Conservation (phyloP, 1,140 invertebrate genomes). For the Drosophila jambulina region DNA sequence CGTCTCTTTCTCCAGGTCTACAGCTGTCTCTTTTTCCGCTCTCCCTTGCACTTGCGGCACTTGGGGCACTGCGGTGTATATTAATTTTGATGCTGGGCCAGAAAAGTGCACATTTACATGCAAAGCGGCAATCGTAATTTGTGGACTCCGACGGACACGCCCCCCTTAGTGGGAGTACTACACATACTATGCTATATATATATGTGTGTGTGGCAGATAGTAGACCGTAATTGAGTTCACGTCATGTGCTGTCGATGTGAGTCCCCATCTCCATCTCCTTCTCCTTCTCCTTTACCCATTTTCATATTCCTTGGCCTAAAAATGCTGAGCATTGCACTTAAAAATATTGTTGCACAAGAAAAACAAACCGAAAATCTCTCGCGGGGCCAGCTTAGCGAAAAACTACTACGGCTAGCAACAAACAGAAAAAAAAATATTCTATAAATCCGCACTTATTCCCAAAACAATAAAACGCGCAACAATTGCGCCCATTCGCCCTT, state of each 20-base stretch:
- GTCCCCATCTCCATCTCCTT: neutral
- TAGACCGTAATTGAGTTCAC: slow-evolving; percentile 70
- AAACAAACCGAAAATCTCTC: slow-evolving; percentile 31
- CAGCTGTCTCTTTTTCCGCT: slow-evolving; percentile 19
- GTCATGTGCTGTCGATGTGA: slow-evolving; percentile 58
- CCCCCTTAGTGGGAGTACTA: slow-evolving; percentile 29
- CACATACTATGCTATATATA: neutral
- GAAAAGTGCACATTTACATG: slow-evolving; percentile 80
- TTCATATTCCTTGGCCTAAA: slow-evolving; percentile 23
- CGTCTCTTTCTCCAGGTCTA: slow-evolving; percentile 7
- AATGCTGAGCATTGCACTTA: slow-evolving; percentile 44
- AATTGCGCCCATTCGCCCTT: slow-evolving; percentile 74
- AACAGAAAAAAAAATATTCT: slow-evolving; percentile 61
- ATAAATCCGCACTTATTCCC: slow-evolving; percentile 82
- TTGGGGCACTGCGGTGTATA: slow-evolving; percentile 61
- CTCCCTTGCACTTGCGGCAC: slow-evolving; percentile 43
- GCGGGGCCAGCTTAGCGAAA: slow-evolving; percentile 38
- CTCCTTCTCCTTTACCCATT: neutral
- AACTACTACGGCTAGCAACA: slow-evolving; percentile 23
- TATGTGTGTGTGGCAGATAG: neutral
- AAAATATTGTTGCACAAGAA: slow-evolving; percentile 44
- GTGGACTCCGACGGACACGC: slow-evolving; percentile 63
- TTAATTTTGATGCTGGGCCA: slow-evolving; percentile 76
- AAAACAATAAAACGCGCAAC: slow-evolving; percentile 82
- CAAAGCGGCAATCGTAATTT: slow-evolving; percentile 78